Evolutionary conservation across 2,888 invertebrate genomes (phyloP).

Genomic region (Tetanocera ferruginea): DNA sequence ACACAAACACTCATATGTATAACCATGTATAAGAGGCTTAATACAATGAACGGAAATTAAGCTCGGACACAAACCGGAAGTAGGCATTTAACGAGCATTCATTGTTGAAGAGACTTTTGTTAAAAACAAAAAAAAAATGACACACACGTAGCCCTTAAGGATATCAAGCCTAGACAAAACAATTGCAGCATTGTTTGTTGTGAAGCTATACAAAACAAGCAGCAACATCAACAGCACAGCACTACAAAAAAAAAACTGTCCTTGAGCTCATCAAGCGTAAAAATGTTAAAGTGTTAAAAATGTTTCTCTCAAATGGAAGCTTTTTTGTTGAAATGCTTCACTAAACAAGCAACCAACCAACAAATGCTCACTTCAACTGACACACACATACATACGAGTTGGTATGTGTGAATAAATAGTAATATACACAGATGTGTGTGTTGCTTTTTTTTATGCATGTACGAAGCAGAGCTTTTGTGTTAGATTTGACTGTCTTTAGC

Average conservation of each 20-base stretch:
- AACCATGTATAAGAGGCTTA: neutral
- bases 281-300: slow-evolving; percentile 48
- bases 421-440: too few relatives aligned
- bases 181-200: neutral
- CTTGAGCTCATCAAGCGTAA: slow-evolving; percentile 47
- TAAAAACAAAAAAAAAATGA: neutral
- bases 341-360: too few relatives aligned
- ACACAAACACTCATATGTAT: neutral
- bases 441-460: too few relatives aligned
- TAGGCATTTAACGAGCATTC: slow-evolving; percentile 10
- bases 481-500: too few relatives aligned
- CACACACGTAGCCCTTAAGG: too few relatives aligned
- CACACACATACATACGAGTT: too few relatives aligned
- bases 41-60: neutral
- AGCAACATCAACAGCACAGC: neutral
- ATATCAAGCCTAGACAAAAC: too few relatives aligned
- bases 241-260: slow-evolving; percentile 38
- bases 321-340: too few relatives aligned
- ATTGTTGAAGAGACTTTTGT: too few relatives aligned
- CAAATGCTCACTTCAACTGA: too few relatives aligned
- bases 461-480: too few relatives aligned
- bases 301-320: neutral
- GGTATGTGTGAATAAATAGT: too few relatives aligned
- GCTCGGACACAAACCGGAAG: slow-evolving; percentile 1
- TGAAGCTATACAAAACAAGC: neutral